These are phyloP conservation scores for Panthera tigris DNA, from an alignment of 2,113 vertebrate genomes.

Conservation along the genomic window DNA sequence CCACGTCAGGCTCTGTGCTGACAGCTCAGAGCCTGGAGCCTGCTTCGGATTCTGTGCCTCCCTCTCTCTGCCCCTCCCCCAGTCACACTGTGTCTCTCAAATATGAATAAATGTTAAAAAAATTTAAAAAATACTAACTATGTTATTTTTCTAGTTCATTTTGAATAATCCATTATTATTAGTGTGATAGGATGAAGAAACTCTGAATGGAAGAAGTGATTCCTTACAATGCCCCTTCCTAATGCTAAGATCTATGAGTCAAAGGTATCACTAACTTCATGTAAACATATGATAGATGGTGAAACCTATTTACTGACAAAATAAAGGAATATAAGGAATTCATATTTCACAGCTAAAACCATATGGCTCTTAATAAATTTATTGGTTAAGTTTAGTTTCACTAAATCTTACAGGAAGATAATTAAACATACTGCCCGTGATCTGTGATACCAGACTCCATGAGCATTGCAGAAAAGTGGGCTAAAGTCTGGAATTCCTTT, in stretches of 20 bases:
- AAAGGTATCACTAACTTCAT: constrained; percentile 14
- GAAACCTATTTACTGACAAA: constrained; percentile 10
- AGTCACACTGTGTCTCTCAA: too few species aligned
- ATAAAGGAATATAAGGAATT: constrained; percentile 23
- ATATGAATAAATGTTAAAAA: too few species aligned
- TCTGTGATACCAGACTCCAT: not conserved
- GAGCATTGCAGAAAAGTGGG: not conserved
- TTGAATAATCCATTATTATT: constrained; percentile 17
- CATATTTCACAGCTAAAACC: constrained; percentile 1
- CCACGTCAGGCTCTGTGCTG: too few species aligned
- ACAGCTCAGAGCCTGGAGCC: too few species aligned
- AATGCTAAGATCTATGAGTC: not conserved
- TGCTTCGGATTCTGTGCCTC: too few species aligned
- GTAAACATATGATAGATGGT: not conserved
- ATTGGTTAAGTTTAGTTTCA: constrained; percentile 15
- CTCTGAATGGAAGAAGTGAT: not conserved
- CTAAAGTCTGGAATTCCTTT: not conserved
- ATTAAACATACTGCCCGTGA: not conserved
- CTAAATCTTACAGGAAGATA: not conserved
- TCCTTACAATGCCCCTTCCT: not conserved
- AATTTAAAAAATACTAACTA: not conserved
- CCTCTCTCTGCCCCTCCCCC: too few species aligned
- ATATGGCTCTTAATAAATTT: not conserved
- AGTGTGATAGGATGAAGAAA: constrained; percentile 8
- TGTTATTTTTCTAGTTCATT: constrained; percentile 23